Evolutionary conservation across 2,113 vertebrate species (phyloP), one percentile per base, ranked within the genome.

Genomic region (Hepsetus odoe): DNA sequence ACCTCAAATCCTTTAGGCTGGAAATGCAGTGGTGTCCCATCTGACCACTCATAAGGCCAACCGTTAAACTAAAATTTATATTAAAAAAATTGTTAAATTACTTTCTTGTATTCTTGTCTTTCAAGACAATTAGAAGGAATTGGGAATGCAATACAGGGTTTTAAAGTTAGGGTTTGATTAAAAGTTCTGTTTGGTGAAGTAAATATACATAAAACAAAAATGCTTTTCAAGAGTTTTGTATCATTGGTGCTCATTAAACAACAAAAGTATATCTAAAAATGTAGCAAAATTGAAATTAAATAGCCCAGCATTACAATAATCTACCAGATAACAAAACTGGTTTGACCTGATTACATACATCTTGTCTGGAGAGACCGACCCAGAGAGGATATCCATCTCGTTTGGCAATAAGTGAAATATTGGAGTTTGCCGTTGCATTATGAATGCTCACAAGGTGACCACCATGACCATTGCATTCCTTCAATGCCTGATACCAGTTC

Each of bases 351-450:
- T 5, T 71, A 93, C 95, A 93, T 92, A 98, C 97, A 73, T 96
- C 94, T 58, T 96, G 95, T 86, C 89, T 92, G 18, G 96, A 98
- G 4, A 99, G 89, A 18, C 98, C 98, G 74, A 96, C 93, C 98
- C 98, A 99, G 0, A 98, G 91, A 0, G 92, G 87, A 89, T 94
- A 98, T 61, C 98, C 98, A 4, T 99, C n/a, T n/a, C 84, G 88
- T 81, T 89, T 95, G 74, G 90, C 88, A 11, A 98, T 84, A 42
- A 92, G 88, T 77, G 93, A 88, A 65, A 98, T 70, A 40, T 95
- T 95, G 3, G 87, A 22, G 6, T 91, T 89, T 1, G n/a, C 87
- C 0, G 88, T 82, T 80, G 87, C 5, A 70, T 94, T 90, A 71
- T 97, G 94, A 53, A 97, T 59, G 3, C 96, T 99, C 32, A 94